These are phyloP conservation scores for Lasiommata megera DNA, from an alignment of 2,888 invertebrate species.

Conservation along the genomic window DNA sequence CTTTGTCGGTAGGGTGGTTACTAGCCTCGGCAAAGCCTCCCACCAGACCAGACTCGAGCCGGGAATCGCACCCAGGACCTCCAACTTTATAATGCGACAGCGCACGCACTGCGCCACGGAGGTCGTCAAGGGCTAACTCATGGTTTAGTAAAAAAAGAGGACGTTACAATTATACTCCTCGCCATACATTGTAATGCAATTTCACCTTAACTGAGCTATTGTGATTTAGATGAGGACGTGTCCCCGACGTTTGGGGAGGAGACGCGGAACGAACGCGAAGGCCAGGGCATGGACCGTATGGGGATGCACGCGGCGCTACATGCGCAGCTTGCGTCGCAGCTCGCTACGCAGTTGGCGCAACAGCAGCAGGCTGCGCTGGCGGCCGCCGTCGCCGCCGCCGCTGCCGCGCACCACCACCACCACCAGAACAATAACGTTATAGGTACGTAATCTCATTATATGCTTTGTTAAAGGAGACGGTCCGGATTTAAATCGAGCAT, in stretches of 20 bases:
- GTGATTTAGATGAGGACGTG: constrained; percentile 71
- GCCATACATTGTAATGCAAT: neutral
- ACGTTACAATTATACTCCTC: too few relatives aligned
- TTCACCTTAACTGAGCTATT: neutral
- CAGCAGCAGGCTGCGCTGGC: constrained; percentile 81
- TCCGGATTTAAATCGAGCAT: too few relatives aligned
- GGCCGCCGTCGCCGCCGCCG: constrained; percentile 80
- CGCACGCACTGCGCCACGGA: too few relatives aligned
- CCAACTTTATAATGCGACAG: too few relatives aligned
- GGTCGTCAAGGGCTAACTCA: too few relatives aligned
- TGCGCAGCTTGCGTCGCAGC: constrained; percentile 83
- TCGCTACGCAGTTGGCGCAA: constrained; percentile 82
- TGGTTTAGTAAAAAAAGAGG: too few relatives aligned
- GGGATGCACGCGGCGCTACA: constrained; percentile 78
- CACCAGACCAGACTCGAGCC: too few relatives aligned
- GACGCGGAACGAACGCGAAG: constrained; percentile 55
- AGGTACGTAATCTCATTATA: constrained; percentile 78
- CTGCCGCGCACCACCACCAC: constrained; percentile 83
- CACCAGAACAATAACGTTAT: constrained; percentile 82
- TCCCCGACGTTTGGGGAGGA: constrained; percentile 64
- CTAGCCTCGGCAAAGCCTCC: too few relatives aligned
- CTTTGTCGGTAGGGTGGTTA: too few relatives aligned
- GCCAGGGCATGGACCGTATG: constrained; percentile 44
- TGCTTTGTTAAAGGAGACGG: too few relatives aligned
- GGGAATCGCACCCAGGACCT: too few relatives aligned